Conservation (phyloP, 2,113 vertebrate species). For the Monarcha castaneiventris region DNA sequence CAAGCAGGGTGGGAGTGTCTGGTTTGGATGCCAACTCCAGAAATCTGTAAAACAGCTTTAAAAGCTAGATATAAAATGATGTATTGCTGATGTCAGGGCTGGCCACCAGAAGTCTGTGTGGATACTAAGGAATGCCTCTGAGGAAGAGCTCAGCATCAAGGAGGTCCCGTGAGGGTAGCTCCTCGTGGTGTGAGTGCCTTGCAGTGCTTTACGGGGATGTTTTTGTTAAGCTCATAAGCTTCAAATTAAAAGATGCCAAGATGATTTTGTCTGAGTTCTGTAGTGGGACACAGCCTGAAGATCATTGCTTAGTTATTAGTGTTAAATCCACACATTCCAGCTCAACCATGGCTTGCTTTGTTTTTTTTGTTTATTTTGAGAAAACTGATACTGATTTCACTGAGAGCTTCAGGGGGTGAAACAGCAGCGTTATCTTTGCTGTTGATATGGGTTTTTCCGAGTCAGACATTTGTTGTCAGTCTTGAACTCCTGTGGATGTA, state of each 20-base stretch:
- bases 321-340: neutral
- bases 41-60: neutral
- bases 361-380: neutral
- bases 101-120: neutral
- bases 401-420: neutral
- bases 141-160: fast-evolving
- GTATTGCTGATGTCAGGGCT: neutral
- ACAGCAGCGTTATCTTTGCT: fast-evolving
- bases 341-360: neutral
- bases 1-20: neutral
- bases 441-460: neutral
- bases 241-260: neutral
- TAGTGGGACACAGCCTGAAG: neutral
- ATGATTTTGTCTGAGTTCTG: neutral
- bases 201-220: neutral
- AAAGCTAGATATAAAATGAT: neutral
- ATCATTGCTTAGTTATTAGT: neutral
- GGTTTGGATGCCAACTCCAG: neutral
- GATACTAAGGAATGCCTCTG: neutral
- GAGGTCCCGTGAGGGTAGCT: fast-evolving
- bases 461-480: neutral
- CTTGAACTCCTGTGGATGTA: neutral
- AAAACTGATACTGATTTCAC: neutral
- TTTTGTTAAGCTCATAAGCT: neutral
- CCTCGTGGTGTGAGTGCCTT: neutral